A percentile compares a stretch with the other conserved stretches of the same genome.
phyloP scores from a whole-genome alignment of 53 echinoderm and acorn worm genomes.

The Antedon mediterranea region DNA sequence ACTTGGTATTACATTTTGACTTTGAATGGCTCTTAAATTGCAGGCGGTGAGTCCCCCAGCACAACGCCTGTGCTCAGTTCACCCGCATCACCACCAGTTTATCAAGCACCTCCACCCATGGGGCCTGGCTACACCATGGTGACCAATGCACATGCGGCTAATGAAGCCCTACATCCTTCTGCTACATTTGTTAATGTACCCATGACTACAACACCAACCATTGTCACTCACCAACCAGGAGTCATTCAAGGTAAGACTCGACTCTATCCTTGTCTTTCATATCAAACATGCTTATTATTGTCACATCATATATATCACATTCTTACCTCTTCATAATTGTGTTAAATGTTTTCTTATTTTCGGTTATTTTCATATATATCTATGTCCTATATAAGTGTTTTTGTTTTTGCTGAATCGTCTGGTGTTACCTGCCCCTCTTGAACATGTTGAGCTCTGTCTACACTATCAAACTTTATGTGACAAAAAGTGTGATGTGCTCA shows the following conservation, averaged over 20 bases:
- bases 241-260: slow-evolving; percentile 1
- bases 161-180: neutral
- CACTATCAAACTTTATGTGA: no score
- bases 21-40: neutral
- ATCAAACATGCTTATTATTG: no score
- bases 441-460: no score
- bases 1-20: neutral
- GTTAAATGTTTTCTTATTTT: no score
- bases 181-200: neutral
- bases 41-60: neutral
- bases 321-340: no score
- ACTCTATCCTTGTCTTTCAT: no score
- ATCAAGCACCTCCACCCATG: neutral
- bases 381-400: no score
- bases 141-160: neutral
- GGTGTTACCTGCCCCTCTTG: no score
- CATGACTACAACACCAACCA: neutral
- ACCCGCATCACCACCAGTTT: neutral
- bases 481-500: no score
- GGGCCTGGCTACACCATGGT: neutral
- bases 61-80: neutral
- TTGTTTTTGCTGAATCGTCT: no score
- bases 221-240: neutral
- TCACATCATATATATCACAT: no score
- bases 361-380: no score